phyloP scores from a whole-genome alignment of 2,113 vertebrate species.

The Hippocampus zosterae region DNA sequence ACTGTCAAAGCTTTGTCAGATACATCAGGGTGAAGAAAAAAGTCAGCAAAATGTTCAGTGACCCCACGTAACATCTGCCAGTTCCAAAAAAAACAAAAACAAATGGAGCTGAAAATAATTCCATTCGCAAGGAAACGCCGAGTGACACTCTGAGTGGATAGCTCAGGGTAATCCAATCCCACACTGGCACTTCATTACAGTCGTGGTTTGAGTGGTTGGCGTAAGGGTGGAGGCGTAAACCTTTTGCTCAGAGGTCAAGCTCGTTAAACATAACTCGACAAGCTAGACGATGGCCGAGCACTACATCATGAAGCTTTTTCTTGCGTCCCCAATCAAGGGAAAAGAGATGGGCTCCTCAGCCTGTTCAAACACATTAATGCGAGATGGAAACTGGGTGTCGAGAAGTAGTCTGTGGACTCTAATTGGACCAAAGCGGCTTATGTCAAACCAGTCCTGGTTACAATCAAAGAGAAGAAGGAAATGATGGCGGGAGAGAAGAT shows the following conservation, averaged over 20 bases:
- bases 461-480: slow-evolving; percentile 2
- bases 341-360: slow-evolving; percentile 19
- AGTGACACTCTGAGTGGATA: slow-evolving; percentile 54
- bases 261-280: slow-evolving; percentile 44
- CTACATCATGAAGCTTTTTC: slow-evolving; percentile 46
- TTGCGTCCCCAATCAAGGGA: slow-evolving; percentile 11
- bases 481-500: slow-evolving; percentile 3
- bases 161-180: slow-evolving; percentile 67
- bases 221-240: slow-evolving; percentile 18
- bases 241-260: slow-evolving; percentile 48
- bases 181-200: slow-evolving; percentile 66
- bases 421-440: slow-evolving; percentile 40
- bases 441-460: slow-evolving; percentile 22
- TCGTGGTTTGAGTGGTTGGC: slow-evolving; percentile 17
- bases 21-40: neutral
- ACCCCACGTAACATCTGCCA: neutral
- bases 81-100: slow-evolving; percentile 15
- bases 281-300: slow-evolving; percentile 31
- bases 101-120: slow-evolving; percentile 24
- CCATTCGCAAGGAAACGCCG: slow-evolving; percentile 48
- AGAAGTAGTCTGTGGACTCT: slow-evolving; percentile 20
- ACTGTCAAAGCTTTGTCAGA: neutral
- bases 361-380: slow-evolving; percentile 33
- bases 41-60: slow-evolving; percentile 2
- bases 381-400: slow-evolving; percentile 9